A percentile compares a stretch with the other conserved stretches of the same genome.
Conservation (phyloP, 2,888 invertebrate species). For the Alitta virens region DNA sequence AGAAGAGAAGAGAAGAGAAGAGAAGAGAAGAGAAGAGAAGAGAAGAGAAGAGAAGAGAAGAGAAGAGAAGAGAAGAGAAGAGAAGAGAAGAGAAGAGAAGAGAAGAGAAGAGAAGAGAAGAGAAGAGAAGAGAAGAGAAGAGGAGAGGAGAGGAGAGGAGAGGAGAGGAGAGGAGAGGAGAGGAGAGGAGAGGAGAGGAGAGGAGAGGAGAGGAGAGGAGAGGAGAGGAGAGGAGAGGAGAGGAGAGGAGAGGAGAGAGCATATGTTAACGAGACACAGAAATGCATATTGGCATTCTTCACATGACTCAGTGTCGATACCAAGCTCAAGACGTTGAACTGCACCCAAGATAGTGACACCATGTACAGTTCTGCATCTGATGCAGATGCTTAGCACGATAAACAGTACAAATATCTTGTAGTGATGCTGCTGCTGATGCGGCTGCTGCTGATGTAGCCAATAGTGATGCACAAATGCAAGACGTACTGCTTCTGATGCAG, state of each 20-base stretch:
- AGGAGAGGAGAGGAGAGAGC: not conserved
- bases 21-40: no score
- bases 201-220: not conserved
- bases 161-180: not conserved
- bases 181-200: not conserved
- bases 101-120: not conserved
- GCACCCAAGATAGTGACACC: no score
- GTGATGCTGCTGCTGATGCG: no score
- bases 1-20: no score
- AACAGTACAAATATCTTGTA: no score
- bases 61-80: not conserved
- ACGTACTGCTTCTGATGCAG: no score
- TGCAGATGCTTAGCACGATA: no score
- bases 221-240: not conserved
- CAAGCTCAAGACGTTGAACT: not conserved
- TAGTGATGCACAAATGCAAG: no score
- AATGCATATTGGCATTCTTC: not conserved
- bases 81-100: not conserved
- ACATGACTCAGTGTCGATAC: not conserved
- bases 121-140: not conserved
- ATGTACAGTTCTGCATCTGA: no score
- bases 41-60: no score
- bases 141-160: not conserved
- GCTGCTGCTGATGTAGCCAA: no score
- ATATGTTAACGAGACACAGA: not conserved